Evolutionary conservation across 2,888 invertebrate genomes (phyloP).

Genomic region (Mythimna lalbum): DNA sequence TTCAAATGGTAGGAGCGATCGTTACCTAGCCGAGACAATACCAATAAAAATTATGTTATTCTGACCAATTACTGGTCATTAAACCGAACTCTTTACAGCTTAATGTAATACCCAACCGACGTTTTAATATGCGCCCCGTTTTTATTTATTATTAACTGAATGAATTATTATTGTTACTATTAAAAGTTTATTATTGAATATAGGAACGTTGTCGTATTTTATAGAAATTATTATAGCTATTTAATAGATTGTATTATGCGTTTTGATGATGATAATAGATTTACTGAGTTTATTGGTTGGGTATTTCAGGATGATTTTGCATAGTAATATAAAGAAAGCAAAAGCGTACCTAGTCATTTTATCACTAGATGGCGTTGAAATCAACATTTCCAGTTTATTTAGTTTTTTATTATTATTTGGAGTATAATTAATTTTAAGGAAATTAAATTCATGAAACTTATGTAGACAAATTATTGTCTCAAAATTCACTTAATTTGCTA

Average conservation of each 20-base stretch:
- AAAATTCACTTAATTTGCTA: too few relatives aligned
- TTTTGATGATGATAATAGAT: conserved; percentile 29
- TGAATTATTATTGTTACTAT: conserved; percentile 64
- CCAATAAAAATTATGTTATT: conserved; percentile 87
- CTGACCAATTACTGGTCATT: conserved; percentile 85
- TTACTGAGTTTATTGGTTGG: conserved; percentile 9
- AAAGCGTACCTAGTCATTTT: too few relatives aligned
- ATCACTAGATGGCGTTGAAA: too few relatives aligned
- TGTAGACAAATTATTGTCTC: too few relatives aligned
- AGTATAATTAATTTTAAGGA: too few relatives aligned
- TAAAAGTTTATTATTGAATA: conserved; percentile 63
- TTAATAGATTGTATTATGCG: conserved; percentile 45
- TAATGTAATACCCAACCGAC: conserved; percentile 75
- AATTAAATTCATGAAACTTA: too few relatives aligned
- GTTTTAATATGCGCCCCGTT: conserved; percentile 69
- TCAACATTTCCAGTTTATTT: too few relatives aligned
- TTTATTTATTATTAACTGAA: conserved; percentile 72
- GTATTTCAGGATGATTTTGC: conserved; percentile 1
- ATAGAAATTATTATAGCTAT: conserved; percentile 54
- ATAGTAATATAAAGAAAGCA: neutral
- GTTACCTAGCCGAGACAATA: conserved; percentile 81
- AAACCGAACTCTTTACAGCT: conserved; percentile 84
- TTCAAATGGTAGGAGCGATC: conserved; percentile 69
- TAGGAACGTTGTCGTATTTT: conserved; percentile 52
- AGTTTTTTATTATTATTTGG: too few relatives aligned